These are phyloP conservation scores for Chesias legatella DNA, from an alignment of 2,888 invertebrate species.

Conservation along the genomic window DNA sequence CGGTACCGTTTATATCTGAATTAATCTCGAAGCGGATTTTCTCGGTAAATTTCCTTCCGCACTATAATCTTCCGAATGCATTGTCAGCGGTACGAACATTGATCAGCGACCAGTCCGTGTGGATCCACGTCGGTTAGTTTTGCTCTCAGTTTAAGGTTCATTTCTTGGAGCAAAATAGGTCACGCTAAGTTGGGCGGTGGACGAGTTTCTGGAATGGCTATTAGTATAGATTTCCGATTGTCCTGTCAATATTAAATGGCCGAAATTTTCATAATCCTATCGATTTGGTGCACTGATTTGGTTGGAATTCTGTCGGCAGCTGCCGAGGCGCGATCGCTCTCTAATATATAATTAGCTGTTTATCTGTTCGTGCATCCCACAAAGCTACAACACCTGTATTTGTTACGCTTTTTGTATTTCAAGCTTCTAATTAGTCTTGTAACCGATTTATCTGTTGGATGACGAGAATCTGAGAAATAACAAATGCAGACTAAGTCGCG, in stretches of 20 bases:
- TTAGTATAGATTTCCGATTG: conserved; percentile 57
- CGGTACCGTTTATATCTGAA: conserved; percentile 50
- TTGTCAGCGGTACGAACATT: conserved; percentile 47
- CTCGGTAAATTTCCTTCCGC: conserved; percentile 47
- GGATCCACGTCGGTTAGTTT: conserved; percentile 22
- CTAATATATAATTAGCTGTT: too few relatives aligned
- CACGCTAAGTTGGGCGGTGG: conserved; percentile 32
- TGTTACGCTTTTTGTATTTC: too few relatives aligned
- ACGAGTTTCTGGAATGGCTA: conserved; percentile 45
- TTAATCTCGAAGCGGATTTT: conserved; percentile 50
- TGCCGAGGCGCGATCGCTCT: too few relatives aligned
- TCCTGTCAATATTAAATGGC: conserved; percentile 45
- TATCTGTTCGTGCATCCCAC: too few relatives aligned
- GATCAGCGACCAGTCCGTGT: conserved; percentile 30
- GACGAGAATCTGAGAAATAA: too few relatives aligned
- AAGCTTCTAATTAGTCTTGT: too few relatives aligned
- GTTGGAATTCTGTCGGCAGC: conserved; percentile 12
- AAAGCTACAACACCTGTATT: too few relatives aligned
- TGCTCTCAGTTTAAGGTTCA: conserved; percentile 3
- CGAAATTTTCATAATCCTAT: conserved; percentile 36
- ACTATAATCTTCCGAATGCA: conserved; percentile 59
- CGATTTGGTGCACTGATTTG: conserved; percentile 22
- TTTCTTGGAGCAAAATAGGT: conserved; percentile 18
- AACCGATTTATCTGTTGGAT: too few relatives aligned
- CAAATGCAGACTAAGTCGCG: too few relatives aligned